Conservation (phyloP, 1,140 invertebrate genomes). For the Musca vetustissima region DNA sequence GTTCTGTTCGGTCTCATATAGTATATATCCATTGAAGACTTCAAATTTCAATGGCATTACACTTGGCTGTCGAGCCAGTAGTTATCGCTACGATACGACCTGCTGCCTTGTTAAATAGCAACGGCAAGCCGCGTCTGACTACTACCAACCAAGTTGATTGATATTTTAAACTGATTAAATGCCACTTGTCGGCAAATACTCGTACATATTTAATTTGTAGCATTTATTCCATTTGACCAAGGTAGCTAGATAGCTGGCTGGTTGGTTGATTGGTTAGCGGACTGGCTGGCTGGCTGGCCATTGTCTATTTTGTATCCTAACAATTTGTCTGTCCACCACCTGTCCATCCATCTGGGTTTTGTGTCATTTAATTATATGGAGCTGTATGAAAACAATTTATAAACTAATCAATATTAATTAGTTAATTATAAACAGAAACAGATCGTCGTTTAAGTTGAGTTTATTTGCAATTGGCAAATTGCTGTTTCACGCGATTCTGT, state of each 20-base stretch:
- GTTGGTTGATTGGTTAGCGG: too few relatives aligned
- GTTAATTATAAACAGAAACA: conserved; percentile 14
- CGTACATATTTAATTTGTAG: background rate
- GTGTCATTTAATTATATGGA: too few relatives aligned
- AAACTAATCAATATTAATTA: conserved; percentile 23
- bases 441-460: background rate
- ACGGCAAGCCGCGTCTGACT: too few relatives aligned
- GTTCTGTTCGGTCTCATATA: too few relatives aligned
- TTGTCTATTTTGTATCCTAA: too few relatives aligned
- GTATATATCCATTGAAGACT: conserved; percentile 10
- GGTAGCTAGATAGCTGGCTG: too few relatives aligned
- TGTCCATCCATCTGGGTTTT: too few relatives aligned
- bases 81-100: too few relatives aligned
- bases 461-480: background rate
- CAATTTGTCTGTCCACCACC: too few relatives aligned
- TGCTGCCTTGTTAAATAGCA: too few relatives aligned
- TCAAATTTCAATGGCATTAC: conserved; percentile 13
- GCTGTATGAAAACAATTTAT: background rate
- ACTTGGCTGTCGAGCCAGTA: background rate
- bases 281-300: too few relatives aligned
- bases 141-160: background rate
- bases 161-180: conserved; percentile 24
- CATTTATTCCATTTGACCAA: background rate
- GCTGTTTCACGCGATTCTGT: background rate
- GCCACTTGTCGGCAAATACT: conserved; percentile 18